Base-by-base conservation (phyloP, 2,888 invertebrate species). In the Monopis laevigella region DNA sequence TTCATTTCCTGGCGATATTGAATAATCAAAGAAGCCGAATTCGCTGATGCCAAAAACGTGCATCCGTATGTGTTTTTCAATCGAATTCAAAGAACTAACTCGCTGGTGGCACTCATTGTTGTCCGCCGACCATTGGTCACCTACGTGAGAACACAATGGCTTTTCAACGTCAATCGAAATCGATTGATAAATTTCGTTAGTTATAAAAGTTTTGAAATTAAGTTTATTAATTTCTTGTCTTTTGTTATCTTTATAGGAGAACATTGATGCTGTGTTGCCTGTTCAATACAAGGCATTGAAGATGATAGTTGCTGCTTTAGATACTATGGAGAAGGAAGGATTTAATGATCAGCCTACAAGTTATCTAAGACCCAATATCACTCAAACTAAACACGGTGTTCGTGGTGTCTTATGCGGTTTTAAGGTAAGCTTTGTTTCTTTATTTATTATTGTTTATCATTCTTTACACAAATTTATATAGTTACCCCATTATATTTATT, bases 361-460 rank as follows among this genome's bases (percentile, higher is more conserved):
- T 6, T 52, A 57, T 14, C 83, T 83, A 55, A 54, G 63, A 45
- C 59, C 68, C 10, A 71, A 85, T 45, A 87, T 90, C 59, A 73
- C 68, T 38, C 69, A 81, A 30, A 82, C 86, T 36, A 86, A 88
- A 65, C 73, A 78, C 54, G 69, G 85, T 41, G 80, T 88, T 41
- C 82, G 84, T 55, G 77, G 80, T 49, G 82, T 90, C 2, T 81
- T 91, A 39, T 90, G 90, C 60, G 86, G 87, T 61, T 75, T 90
- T 40, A 86, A 86, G 65, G 83, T 84, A 58, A 73, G 77, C 73
- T 54, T 16, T 10, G 55, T 12, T 11, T 19, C 14, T 27, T 27
- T 18, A 12, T 40, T 14, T 14, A 16, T 10, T 6, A 12, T 27
- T 34, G 8, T 11, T 12, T 11, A 13, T 24, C 6, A 26, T 39